phyloP scores from a whole-genome alignment of 1,140 invertebrate species.

The Trypoxylus dichotomus region DNA sequence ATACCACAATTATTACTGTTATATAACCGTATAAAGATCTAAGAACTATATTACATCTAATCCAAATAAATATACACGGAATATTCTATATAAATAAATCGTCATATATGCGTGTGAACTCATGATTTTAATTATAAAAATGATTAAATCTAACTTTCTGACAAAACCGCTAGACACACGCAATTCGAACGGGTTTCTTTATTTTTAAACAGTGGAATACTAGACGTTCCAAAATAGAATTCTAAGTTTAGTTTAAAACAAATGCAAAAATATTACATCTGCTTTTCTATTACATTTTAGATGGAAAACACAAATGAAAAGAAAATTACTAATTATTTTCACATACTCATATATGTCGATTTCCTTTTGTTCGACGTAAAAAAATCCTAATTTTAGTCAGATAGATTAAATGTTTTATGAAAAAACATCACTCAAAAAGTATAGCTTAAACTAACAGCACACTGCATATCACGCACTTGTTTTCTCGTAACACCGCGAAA shows the following conservation, averaged over 20 bases:
- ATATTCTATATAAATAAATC: not conserved
- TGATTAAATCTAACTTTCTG: not conserved
- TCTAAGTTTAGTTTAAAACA: conserved; percentile 27
- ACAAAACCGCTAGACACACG: conserved; percentile 3
- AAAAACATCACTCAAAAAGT: not conserved
- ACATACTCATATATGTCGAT: not conserved
- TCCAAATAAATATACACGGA: not conserved
- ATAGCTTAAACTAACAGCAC: not conserved
- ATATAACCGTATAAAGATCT: not conserved
- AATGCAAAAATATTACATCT: conserved; percentile 7
- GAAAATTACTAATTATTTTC: not conserved
- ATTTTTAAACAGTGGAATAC: conserved; percentile 23
- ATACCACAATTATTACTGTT: not conserved
- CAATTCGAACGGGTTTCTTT: conserved; percentile 17
- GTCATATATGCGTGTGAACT: not conserved
- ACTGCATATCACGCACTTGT: not conserved
- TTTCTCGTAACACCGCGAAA: not conserved
- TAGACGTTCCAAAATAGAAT: conserved; percentile 26
- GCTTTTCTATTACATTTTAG: not conserved
- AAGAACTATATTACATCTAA: not conserved
- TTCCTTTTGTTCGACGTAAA: not conserved
- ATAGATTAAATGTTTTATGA: not conserved
- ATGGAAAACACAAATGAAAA: not conserved
- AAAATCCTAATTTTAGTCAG: not conserved
- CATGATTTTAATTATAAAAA: not conserved